Evolutionary conservation across 2,113 vertebrate genomes (phyloP).

Genomic region (Aplodontia rufa): DNA sequence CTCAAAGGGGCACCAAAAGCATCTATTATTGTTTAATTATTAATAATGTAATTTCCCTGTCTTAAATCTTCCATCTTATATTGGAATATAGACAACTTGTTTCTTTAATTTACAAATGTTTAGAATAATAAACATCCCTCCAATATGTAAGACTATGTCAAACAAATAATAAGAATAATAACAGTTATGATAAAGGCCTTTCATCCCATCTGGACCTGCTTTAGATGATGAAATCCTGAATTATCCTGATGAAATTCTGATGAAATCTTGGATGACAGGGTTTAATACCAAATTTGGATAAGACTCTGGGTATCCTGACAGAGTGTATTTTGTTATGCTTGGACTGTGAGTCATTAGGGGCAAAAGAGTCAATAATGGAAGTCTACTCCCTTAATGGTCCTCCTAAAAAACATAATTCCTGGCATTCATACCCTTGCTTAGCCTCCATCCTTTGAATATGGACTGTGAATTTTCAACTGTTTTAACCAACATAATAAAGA

Average conservation of each 20-base stretch:
- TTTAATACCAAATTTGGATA: background rate
- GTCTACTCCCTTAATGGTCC: background rate
- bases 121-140: background rate
- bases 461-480: background rate
- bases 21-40: background rate
- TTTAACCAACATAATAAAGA: background rate
- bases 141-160: no score
- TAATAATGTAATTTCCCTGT: background rate
- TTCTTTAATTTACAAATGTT: conserved; percentile 4
- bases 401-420: background rate
- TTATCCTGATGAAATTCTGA: background rate
- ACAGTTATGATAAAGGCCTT: background rate
- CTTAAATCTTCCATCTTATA: background rate
- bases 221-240: background rate
- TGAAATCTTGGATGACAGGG: background rate
- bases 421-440: background rate
- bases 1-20: background rate
- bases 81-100: background rate
- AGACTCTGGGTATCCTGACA: background rate
- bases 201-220: background rate
- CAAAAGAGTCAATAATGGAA: background rate
- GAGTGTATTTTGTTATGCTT: background rate
- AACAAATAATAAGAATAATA: no score
- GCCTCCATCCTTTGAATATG: background rate
- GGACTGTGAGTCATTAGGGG: background rate